These are phyloP conservation scores for Muscicapa striata DNA, from an alignment of 2,797 vertebrate genomes.

Conservation along the genomic window DNA sequence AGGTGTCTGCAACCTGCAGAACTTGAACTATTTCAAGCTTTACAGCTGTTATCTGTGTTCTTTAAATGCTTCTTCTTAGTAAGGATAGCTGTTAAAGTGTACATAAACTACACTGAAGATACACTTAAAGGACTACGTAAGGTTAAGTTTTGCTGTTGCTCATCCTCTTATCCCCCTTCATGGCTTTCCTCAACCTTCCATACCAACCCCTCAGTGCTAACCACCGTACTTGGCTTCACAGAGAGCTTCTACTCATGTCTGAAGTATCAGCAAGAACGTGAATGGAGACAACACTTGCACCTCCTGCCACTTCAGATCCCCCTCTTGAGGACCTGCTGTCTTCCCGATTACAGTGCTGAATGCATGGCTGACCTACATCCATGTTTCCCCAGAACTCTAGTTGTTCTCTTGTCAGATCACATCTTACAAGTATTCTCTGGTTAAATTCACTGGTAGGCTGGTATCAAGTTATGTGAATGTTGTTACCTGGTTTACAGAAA, in stretches of 20 bases:
- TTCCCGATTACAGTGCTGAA: background rate
- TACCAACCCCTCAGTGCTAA: background rate
- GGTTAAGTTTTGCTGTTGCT: background rate
- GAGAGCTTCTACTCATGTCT: background rate
- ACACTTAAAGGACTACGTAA: background rate
- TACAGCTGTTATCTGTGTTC: background rate
- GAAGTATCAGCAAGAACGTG: background rate
- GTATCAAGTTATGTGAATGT: background rate
- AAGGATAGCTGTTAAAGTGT: background rate
- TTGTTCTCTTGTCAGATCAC: background rate
- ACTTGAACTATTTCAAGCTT: background rate
- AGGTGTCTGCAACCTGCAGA: background rate
- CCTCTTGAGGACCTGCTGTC: background rate
- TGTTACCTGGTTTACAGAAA: background rate
- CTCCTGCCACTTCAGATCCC: background rate
- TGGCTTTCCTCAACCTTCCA: background rate
- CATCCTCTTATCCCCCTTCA: background rate
- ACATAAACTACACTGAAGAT: background rate
- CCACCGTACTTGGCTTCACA: background rate
- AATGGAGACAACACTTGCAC: background rate
- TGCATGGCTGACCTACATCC: background rate
- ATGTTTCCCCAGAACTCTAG: background rate
- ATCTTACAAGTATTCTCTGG: background rate
- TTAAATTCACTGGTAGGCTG: background rate
- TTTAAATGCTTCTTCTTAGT: background rate